Evolutionary conservation across 1,140 invertebrate genomes (phyloP).

Genomic region (Conus ventricosus): DNA sequence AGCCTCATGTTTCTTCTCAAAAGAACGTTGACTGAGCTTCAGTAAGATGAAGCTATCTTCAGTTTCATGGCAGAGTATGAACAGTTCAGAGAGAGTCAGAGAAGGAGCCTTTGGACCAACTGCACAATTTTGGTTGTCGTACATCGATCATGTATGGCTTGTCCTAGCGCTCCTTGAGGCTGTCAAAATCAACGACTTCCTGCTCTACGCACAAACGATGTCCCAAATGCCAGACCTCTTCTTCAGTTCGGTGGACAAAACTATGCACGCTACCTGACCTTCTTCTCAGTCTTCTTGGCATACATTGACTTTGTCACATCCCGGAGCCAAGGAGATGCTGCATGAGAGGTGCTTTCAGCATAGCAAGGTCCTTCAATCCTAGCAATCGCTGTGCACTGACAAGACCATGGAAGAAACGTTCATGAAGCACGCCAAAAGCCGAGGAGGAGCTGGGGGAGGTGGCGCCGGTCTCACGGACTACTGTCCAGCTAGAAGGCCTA

Average conservation of each 20-base stretch:
- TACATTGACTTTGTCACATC: background rate
- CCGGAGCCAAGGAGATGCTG: background rate
- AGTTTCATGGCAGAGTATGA: conserved; percentile 1
- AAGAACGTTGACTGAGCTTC: background rate
- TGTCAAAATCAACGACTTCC: conserved; percentile 2
- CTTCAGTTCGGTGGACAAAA: background rate
- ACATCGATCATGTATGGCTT: background rate
- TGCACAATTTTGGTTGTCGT: conserved; percentile 2
- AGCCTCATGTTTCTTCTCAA: background rate
- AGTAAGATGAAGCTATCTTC: background rate
- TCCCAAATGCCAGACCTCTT: background rate
- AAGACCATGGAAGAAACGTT: conserved; percentile 14
- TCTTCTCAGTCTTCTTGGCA: background rate
- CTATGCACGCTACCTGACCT: background rate
- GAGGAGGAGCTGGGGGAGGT: background rate
- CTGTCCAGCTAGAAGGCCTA: conserved; percentile 35
- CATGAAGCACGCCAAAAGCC: conserved; percentile 18
- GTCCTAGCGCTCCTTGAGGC: background rate
- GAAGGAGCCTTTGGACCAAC: background rate
- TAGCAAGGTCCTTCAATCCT: conserved; percentile 7
- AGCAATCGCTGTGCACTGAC: background rate
- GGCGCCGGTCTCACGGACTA: conserved; percentile 28
- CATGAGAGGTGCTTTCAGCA: background rate
- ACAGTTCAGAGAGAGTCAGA: conserved; percentile 5
- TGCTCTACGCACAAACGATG: background rate